Conservation (phyloP, 2,113 vertebrate genomes). For the Physeter macrocephalus region DNA sequence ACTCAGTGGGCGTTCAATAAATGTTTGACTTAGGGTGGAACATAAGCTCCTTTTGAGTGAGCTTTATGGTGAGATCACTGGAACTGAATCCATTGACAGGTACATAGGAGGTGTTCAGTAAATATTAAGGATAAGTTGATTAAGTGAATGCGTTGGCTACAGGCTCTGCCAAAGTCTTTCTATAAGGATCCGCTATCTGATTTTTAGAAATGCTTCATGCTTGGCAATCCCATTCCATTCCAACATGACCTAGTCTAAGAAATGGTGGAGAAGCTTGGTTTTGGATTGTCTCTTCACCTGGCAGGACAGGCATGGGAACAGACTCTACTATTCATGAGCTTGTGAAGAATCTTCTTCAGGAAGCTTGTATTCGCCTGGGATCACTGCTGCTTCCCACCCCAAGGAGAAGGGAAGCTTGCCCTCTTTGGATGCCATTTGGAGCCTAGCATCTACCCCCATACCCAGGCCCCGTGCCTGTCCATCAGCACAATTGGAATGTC, state of each 20-base stretch:
- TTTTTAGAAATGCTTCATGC: neutral
- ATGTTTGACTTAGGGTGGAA: neutral
- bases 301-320: too few relatives aligned
- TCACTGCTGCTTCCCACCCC: neutral
- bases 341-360: neutral
- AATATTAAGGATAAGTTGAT: neutral
- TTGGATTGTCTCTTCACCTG: neutral
- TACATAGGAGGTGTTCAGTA: neutral
- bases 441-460: neutral
- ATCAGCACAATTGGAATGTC: neutral
- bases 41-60: neutral
- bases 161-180: neutral
- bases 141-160: neutral
- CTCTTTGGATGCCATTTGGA: neutral
- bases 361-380: neutral
- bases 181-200: neutral
- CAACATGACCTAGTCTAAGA: neutral
- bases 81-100: neutral
- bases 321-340: neutral
- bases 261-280: neutral
- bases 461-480: neutral
- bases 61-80: neutral
- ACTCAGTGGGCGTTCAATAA: neutral
- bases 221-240: neutral
- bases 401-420: neutral